Evolutionary conservation across 2,888 invertebrate species (phyloP).

Genomic region (Drosophila eohydei): DNA sequence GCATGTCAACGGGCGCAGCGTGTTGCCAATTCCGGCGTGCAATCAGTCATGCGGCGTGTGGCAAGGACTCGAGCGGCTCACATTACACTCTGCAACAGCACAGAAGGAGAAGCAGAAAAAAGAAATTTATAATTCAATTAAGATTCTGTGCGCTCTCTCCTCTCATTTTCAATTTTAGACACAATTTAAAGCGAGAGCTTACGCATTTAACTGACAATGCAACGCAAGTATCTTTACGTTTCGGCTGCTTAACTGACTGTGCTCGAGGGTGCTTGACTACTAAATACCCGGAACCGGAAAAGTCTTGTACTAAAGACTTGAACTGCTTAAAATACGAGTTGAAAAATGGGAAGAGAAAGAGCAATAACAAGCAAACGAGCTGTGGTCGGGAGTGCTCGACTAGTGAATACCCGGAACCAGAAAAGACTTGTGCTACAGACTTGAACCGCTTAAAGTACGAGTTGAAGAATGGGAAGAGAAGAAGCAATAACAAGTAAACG

Average conservation of each 20-base stretch:
- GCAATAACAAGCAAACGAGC: neutral
- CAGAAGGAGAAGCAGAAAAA: neutral
- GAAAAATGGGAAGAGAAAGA: neutral
- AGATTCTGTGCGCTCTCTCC: neutral
- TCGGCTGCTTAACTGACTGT: too few species aligned
- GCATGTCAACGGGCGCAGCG: constrained; percentile 59
- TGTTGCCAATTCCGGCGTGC: constrained; percentile 51
- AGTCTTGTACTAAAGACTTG: too few species aligned
- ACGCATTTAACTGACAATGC: neutral
- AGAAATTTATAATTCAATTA: constrained; percentile 10
- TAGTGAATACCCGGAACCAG: neutral
- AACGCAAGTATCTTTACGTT: neutral
- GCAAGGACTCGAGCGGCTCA: constrained; percentile 3
- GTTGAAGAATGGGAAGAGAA: neutral
- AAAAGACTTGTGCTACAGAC: neutral
- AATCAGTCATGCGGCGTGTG: constrained; percentile 49
- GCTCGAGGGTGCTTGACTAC: neutral
- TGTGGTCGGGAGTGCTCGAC: neutral
- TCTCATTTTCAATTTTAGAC: neutral
- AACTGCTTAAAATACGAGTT: neutral
- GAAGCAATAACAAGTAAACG: neutral
- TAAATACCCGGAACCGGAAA: neutral
- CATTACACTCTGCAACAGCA: constrained; percentile 2
- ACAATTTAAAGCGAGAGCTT: neutral
- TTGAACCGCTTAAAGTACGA: too few species aligned